Percentiles rank a stretch among this genome's conserved stretches.
Conservation (phyloP, 2,888 invertebrate genomes). For the Agrochola circellaris region DNA sequence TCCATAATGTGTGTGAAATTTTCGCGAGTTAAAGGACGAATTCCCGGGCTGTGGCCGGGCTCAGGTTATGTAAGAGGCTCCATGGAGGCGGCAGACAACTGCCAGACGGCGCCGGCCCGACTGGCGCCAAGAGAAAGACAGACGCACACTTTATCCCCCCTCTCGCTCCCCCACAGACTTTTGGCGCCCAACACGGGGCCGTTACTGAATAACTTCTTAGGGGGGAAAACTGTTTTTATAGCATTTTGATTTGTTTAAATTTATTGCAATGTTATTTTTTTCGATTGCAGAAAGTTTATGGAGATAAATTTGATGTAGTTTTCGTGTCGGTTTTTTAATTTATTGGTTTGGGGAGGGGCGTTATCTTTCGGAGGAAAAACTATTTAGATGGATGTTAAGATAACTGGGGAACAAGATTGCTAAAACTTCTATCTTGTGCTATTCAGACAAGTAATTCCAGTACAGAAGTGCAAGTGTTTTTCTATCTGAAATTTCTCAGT, state of each 20-base stretch:
- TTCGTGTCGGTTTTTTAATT: conserved; percentile 50
- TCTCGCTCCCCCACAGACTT: conserved; percentile 67
- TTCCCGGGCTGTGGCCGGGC: conserved; percentile 63
- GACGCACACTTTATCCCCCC: conserved; percentile 59
- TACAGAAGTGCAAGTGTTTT: not conserved
- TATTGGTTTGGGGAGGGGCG: conserved; percentile 38
- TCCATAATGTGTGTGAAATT: conserved; percentile 57
- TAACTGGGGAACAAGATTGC: conserved; percentile 31
- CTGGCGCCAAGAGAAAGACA: conserved; percentile 87
- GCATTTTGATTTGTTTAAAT: conserved; percentile 81
- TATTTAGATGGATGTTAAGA: conserved; percentile 46
- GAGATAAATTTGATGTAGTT: conserved; percentile 59
- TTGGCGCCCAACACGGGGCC: conserved; percentile 81
- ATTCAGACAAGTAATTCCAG: not conserved
- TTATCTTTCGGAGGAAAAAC: conserved; percentile 28
- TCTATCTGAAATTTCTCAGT: not conserved
- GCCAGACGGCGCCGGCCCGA: conserved; percentile 89
- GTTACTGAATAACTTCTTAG: conserved; percentile 57
- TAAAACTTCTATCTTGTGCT: conserved; percentile 10
- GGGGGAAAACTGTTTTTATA: conserved; percentile 71
- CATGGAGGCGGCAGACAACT: conserved; percentile 81
- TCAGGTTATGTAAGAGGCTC: conserved; percentile 85
- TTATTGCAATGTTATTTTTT: conserved; percentile 75
- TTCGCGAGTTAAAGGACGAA: conserved; percentile 50
- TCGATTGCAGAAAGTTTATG: conserved; percentile 44